Percentiles rank a stretch among this genome's conserved stretches.
Evolutionary conservation across 2,888 invertebrate species (phyloP).

Genomic region (Chrysotoxum bicinctum): DNA sequence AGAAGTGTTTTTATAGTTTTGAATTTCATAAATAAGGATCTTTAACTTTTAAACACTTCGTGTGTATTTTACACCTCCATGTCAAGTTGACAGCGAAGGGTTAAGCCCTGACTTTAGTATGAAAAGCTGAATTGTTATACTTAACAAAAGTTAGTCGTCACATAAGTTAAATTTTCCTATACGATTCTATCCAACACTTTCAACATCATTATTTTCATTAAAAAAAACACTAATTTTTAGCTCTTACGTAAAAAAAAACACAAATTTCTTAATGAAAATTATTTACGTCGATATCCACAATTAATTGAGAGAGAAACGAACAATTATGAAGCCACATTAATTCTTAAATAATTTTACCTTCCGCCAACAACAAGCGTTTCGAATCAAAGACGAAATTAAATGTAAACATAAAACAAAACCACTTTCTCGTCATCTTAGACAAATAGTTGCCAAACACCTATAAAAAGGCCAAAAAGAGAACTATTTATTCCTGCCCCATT

Average conservation of each 20-base stretch:
- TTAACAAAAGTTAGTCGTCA: no score
- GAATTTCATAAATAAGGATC: no score
- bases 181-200: not conserved
- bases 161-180: not conserved
- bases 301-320: not conserved
- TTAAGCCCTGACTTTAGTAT: no score
- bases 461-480: slow-evolving; percentile 24
- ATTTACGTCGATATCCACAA: not conserved
- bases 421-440: slow-evolving; percentile 33
- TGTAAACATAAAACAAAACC: slow-evolving; percentile 23
- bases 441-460: slow-evolving; percentile 57
- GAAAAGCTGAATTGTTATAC: no score
- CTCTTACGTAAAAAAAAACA: not conserved
- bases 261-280: not conserved
- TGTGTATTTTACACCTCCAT: no score
- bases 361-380: not conserved
- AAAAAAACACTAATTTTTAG: not conserved
- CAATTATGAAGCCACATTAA: not conserved
- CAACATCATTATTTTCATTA: not conserved
- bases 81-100: no score
- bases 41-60: no score
- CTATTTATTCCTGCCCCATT: slow-evolving; percentile 1
- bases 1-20: no score
- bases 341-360: not conserved
- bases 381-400: slow-evolving; percentile 19